Base-by-base conservation (phyloP, 1,140 invertebrate species). In the Neomicropteryx cornuta region DNA sequence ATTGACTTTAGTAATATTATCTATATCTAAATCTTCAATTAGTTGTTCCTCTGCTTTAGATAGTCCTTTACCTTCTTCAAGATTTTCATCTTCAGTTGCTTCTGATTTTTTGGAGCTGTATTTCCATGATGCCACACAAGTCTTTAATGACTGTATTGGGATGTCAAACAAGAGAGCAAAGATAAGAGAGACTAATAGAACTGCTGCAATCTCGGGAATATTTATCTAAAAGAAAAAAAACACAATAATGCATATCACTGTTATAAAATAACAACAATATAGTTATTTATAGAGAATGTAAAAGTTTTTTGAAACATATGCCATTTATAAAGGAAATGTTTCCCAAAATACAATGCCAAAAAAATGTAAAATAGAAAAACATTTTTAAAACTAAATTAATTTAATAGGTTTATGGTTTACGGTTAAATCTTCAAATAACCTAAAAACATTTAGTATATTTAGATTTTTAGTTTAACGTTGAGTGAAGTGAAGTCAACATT, bases 141-240 rank as follows among this genome's bases (percentile, higher is more conserved):
- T 77, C 46, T 75, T 79, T 4, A 81, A 55, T 37, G 76, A 79
- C 54, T 81, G 77, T 50, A 79, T 77, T 20, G 79, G 79, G 11
- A 70, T 72, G 37, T 81, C 75, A 36, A 83, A 74, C 5, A 81
- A 58, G 29, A 83, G 45, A 2, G 79, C 81, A 5, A 82, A 50
- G 27, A 75, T 46, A 33, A 72, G 55, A 0, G 78, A 77, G 21
- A 66, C 65, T 17, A 72, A 8, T 32, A 80, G 36, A 43, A 66
- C 57, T 6, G 39, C 33, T 18, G 48, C 47, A 40, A 66, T 50
- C 56, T 66, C 63, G 47, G 58, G 51, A 19, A 57, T 34, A 40
- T 66, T 58, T 38, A 68, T 49, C 66, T 68, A 56, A 19, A 56
- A 60, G 33, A 19, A 46, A 38, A 52, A 36, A 39, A 22, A n/a